Base-by-base conservation (phyloP, 2,888 invertebrate species). In the Lasius platythorax region DNA sequence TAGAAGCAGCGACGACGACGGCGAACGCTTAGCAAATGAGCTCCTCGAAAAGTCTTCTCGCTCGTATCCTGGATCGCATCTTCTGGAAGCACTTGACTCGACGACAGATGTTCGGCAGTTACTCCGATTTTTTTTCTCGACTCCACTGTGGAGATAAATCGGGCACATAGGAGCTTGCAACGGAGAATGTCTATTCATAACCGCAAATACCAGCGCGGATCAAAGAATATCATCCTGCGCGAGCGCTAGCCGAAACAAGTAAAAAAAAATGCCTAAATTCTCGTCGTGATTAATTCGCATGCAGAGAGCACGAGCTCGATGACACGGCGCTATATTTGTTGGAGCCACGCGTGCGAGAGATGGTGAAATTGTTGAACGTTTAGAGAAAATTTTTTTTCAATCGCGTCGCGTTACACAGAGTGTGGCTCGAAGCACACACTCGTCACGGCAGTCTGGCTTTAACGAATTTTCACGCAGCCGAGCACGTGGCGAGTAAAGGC, bases 61-160 rank as follows among this genome's bases (percentile, higher is more conserved):
- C n/a, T 86, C 81, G 83, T 73, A 81, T 30, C 30, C 63, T 83
- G 88, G 82, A 76, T 73, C 56, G 63, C 78, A 56, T 87, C 89
- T 88, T 90, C 88, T 88, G 83, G 85, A 90, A 90, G 79, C 85
- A 90, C 90, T 89, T 87, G 66, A 37, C 84, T 46, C 85, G 85
- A 87, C 85, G 91, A 91, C 91, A 91, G 90, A 91, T 88, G 91
- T 87, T 91, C 85, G 37, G 53, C 89, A 90, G 89, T 85, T 63
- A 73, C 53, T 58, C 23, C 28, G 53, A 18, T 8, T 6, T 50
- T 50, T 18, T 72, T 63, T 72, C 37, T 63, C 61, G 46, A 8
- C 46, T 12, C 72, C 46, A 30, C 33, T 33, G 23, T 9, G 56
- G 28, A 63, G 37, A 23, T 50, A 73, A 73, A 61, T 68, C 78